A percentile compares a stretch with the other conserved stretches of the same genome.
These are phyloP conservation scores for Drosophila heteroneura DNA, from an alignment of 2,888 invertebrate species.

Conservation along the genomic window DNA sequence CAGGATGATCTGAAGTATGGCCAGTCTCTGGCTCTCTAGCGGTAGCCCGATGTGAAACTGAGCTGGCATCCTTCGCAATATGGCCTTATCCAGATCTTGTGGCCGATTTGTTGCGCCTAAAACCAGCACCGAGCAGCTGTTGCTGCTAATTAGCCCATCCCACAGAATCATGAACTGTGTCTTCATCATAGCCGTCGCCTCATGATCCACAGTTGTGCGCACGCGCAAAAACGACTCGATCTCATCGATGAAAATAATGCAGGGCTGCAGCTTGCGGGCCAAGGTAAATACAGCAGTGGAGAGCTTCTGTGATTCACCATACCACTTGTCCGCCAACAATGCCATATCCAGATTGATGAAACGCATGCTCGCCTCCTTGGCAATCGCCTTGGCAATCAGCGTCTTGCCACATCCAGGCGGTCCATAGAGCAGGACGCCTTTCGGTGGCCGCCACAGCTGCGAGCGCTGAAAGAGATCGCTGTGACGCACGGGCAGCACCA, in stretches of 20 bases:
- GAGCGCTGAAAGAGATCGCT: slow-evolving; percentile 93
- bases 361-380: slow-evolving; percentile 95
- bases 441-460: slow-evolving; percentile 95
- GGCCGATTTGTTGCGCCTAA: slow-evolving; percentile 99
- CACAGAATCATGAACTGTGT: slow-evolving; percentile 99
- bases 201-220: slow-evolving; percentile 96
- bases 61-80: slow-evolving; percentile 67
- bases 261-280: slow-evolving; percentile 95
- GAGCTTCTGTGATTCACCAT: slow-evolving; percentile 99
- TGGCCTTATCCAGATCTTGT: slow-evolving; percentile 68
- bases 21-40: slow-evolving; percentile 88
- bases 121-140: slow-evolving; percentile 92
- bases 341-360: slow-evolving; percentile 98
- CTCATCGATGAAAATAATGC: slow-evolving; percentile 97
- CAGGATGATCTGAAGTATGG: slow-evolving; percentile 91
- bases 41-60: slow-evolving; percentile 92
- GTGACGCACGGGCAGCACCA: slow-evolving; percentile 95
- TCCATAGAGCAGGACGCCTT: slow-evolving; percentile 97
- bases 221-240: slow-evolving; percentile 98
- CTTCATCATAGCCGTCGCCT: slow-evolving; percentile 99
- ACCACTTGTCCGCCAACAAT: slow-evolving; percentile 98
- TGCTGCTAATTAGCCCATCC: slow-evolving; percentile 97
- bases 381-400: slow-evolving; percentile 98
- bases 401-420: slow-evolving; percentile 99
- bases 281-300: slow-evolving; percentile 98